Evolutionary conservation across 2,113 vertebrate genomes (phyloP).

Genomic region (Archocentrus centrarchus): DNA sequence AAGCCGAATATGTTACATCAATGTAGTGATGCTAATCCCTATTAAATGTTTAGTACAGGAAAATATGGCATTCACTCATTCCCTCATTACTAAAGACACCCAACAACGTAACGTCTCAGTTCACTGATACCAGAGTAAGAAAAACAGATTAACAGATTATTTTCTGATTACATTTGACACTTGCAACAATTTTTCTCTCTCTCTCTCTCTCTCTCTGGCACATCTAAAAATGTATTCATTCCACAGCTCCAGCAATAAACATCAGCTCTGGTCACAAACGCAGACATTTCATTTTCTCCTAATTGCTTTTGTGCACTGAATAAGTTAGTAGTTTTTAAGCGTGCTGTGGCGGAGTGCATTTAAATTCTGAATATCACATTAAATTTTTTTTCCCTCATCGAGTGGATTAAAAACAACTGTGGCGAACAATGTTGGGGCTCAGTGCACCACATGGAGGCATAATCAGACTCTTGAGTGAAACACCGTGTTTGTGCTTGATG

Average conservation of each 20-base stretch:
- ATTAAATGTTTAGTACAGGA: background rate
- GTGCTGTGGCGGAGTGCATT: conserved; percentile 12
- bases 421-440: background rate
- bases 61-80: background rate
- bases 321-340: conserved; percentile 46
- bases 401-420: conserved; percentile 19
- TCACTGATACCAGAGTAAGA: background rate
- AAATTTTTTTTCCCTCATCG: fast-evolving
- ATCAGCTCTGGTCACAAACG: conserved; percentile 27
- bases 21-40: background rate
- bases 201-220: background rate
- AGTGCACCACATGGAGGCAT: conserved; percentile 2
- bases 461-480: conserved; percentile 8
- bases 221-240: conserved; percentile 32
- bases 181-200: background rate
- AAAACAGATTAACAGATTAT: conserved; percentile 33
- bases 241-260: conserved; percentile 35
- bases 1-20: background rate
- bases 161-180: conserved; percentile 8
- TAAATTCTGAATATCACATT: conserved; percentile 20
- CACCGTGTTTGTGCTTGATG: conserved; percentile 6
- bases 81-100: background rate
- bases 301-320: conserved; percentile 58
- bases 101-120: background rate
- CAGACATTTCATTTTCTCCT: conserved; percentile 46